Evolutionary conservation across 2,797 vertebrate genomes (phyloP).

Genomic region (Neosalanx taihuensis): DNA sequence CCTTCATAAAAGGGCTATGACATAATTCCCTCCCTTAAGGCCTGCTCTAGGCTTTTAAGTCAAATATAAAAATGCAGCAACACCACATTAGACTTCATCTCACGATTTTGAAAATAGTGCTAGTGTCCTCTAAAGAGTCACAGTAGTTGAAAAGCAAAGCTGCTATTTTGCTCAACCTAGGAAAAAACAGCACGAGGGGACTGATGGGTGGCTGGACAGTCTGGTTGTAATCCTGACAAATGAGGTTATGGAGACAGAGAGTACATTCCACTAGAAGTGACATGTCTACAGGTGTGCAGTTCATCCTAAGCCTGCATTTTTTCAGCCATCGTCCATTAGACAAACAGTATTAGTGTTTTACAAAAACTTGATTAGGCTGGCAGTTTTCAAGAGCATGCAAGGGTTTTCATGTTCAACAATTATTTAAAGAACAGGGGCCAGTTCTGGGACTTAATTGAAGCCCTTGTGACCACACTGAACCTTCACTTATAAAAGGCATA

Average conservation of each 20-base stretch:
- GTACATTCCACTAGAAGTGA: constrained; percentile 34
- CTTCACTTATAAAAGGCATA: not conserved
- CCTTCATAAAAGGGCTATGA: constrained; percentile 43
- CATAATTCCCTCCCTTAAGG: constrained; percentile 38
- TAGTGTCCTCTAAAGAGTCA: constrained; percentile 5
- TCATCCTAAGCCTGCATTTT: constrained; percentile 59
- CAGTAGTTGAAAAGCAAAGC: constrained; percentile 1
- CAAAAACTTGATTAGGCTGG: constrained; percentile 13
- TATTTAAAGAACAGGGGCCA: constrained; percentile 1
- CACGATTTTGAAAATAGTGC: not conserved
- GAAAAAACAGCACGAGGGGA: constrained; percentile 12
- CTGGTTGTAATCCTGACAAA: constrained; percentile 43
- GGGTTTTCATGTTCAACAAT: constrained; percentile 45
- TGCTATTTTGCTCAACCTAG: not conserved
- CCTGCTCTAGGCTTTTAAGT: constrained; percentile 35
- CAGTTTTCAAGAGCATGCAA: constrained; percentile 21
- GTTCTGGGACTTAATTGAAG: not conserved
- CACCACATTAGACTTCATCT: constrained; percentile 1
- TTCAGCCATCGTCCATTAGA: constrained; percentile 42
- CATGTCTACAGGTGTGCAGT: constrained; percentile 61
- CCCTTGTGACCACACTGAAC: not conserved
- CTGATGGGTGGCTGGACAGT: constrained; percentile 45
- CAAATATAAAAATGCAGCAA: constrained; percentile 14
- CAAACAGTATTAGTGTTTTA: constrained; percentile 26
- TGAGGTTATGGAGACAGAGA: constrained; percentile 45